Base-by-base conservation (phyloP, 2,888 invertebrate genomes). In the Epiperipatus broadwayi region DNA sequence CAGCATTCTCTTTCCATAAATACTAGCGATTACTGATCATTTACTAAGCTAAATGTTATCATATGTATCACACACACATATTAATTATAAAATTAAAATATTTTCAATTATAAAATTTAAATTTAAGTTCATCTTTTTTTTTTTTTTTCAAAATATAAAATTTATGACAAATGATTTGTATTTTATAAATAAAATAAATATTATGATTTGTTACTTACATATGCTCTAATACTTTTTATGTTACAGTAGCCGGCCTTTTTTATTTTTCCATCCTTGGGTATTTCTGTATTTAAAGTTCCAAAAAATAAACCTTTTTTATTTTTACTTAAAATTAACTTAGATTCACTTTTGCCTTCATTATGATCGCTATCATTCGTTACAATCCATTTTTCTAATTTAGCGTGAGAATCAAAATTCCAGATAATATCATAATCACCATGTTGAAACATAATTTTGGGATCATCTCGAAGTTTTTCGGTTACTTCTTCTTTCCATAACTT, bases 161-260 rank as follows among this genome's bases (percentile, higher is more conserved):
- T n/a, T 25, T n/a, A 21, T 31, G 22, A 33, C 4, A 21, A 4
- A 27, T 21, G 21, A 21, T n/a, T 21, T 14, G 36, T 39, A 12
- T 2, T 5, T 7, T 19, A 16, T 16, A 14, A 25, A 18, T 20
- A 30, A 10, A 31, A 19, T 30, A 37, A 29, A 35, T 16, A 37
- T 12, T 35, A 21, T 43, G 21, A 12, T 36, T 31, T 5, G n/a
- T 25, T 12, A 53, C 62, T 60, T 57, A 78, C 78, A 58, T 70
- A 64, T 37, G 69, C 65, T 49, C 70, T 65, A 29, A 71, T 61
- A 0, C 79, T 74, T 44, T 70, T 69, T 35, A 89, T 67, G 50
- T 75, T 78, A 47, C 80, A 81, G 56, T 78, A 91, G 0, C 89
- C 91, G 12, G 81, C 68, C 38, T 67, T 66, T 51, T 75, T 75